Percentiles rank a stretch among this genome's conserved stretches.
Evolutionary conservation across 2,888 invertebrate species (phyloP).

Genomic region (Seira sanloemensis): DNA sequence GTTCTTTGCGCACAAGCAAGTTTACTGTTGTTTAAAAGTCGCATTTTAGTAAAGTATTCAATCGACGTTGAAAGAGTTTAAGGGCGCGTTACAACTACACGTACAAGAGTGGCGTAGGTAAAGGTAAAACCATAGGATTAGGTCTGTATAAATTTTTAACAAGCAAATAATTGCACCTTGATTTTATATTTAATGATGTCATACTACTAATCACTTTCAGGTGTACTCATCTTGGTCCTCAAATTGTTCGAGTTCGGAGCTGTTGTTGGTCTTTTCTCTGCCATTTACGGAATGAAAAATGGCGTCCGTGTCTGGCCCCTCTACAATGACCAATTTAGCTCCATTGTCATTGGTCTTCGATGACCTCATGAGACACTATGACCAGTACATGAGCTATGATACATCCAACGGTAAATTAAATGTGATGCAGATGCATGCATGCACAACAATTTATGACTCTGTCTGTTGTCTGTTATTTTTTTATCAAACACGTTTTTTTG

Average conservation of each 20-base stretch:
- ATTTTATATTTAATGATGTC: neutral
- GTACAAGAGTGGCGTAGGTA: too few relatives aligned
- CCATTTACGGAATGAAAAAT: neutral
- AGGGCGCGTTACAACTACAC: too few relatives aligned
- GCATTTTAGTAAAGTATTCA: too few relatives aligned
- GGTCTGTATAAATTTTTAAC: neutral
- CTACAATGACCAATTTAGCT: neutral
- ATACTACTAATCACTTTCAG: neutral
- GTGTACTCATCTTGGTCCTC: neutral
- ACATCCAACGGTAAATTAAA: conserved; percentile 75
- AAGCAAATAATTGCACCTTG: neutral
- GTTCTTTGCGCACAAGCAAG: too few relatives aligned
- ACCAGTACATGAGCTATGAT: conserved; percentile 75
- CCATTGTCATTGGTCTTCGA: conserved; percentile 74
- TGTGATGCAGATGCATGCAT: neutral
- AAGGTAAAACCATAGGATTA: neutral
- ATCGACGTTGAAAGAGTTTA: too few relatives aligned
- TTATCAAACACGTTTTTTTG: too few relatives aligned
- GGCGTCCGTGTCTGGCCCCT: conserved; percentile 13
- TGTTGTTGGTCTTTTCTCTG: too few relatives aligned
- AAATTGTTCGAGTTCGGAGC: too few relatives aligned
- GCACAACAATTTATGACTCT: too few relatives aligned
- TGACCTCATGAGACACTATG: conserved; percentile 76
- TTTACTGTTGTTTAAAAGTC: too few relatives aligned
- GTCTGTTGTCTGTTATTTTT: too few relatives aligned